These are phyloP conservation scores for Chloroceryle amazona DNA, from an alignment of 2,797 vertebrate genomes.

Conservation along the genomic window DNA sequence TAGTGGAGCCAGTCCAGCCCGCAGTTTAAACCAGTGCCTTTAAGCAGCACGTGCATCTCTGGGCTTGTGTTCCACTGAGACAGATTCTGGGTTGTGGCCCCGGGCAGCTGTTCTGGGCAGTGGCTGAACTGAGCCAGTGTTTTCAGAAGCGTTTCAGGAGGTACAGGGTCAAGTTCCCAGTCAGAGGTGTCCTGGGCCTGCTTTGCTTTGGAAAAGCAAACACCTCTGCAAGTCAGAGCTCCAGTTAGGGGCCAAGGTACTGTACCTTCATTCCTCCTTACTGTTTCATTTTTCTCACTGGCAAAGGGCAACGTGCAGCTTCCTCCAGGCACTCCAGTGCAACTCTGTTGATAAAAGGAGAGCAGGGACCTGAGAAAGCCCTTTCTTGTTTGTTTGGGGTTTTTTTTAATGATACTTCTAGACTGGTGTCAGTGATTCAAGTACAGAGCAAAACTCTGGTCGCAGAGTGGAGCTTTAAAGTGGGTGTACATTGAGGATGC, in stretches of 20 bases:
- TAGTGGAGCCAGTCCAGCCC: not conserved
- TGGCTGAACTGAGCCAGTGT: not conserved
- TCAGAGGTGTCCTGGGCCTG: not conserved
- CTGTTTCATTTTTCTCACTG: not conserved
- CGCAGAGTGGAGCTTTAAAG: not conserved
- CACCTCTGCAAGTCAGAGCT: not conserved
- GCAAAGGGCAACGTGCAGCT: not conserved
- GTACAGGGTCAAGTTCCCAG: not conserved
- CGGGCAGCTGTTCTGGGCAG: not conserved
- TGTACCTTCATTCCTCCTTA: not conserved
- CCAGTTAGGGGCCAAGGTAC: not conserved
- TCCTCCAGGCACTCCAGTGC: fast-evolving
- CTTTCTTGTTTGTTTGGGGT: not conserved
- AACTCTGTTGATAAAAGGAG: not conserved
- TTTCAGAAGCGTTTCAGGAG: not conserved
- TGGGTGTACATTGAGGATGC: not conserved
- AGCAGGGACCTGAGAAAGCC: not conserved
- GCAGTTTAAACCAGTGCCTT: not conserved
- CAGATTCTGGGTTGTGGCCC: not conserved
- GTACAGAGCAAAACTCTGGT: not conserved
- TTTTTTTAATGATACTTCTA: not conserved
- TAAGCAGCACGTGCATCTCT: not conserved
- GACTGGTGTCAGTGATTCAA: not conserved
- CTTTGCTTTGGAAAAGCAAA: not conserved
- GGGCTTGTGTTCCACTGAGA: not conserved